Percentiles rank a stretch among this genome's conserved stretches.
These are phyloP conservation scores for Kuschelorhynchus macadamiae DNA, from an alignment of 2,888 invertebrate species.

Conservation along the genomic window DNA sequence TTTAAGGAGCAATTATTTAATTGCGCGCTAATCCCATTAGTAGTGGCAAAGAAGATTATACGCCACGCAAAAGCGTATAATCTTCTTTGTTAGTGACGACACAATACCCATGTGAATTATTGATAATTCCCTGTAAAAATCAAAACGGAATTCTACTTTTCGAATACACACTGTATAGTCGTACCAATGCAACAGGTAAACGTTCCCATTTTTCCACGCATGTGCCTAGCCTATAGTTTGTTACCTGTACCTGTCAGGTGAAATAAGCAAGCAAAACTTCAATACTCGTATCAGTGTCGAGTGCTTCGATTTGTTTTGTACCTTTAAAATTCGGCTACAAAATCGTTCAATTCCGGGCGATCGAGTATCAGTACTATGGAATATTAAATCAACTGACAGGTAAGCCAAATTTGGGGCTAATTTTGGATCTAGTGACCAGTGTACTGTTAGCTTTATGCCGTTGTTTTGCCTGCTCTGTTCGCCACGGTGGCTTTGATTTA, in stretches of 20 bases:
- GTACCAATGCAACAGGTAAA: slow-evolving; percentile 47
- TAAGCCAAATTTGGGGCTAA: slow-evolving; percentile 43
- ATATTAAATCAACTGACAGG: slow-evolving; percentile 45
- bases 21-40: no score
- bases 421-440: slow-evolving; percentile 35
- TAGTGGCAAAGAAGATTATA: no score
- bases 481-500: slow-evolving; percentile 64
- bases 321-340: slow-evolving; percentile 32
- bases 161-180: not conserved
- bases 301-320: slow-evolving; percentile 38
- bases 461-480: slow-evolving; percentile 55
- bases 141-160: not conserved
- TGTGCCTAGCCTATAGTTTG: slow-evolving; percentile 54
- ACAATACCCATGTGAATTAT: not conserved
- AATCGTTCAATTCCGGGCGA: slow-evolving; percentile 19
- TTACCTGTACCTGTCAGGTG: slow-evolving; percentile 58
- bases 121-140: not conserved
- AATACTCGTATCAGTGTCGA: slow-evolving; percentile 37
- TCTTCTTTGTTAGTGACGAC: no score
- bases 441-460: slow-evolving; percentile 60
- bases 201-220: slow-evolving; percentile 57
- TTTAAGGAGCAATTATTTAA: no score
- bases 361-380: slow-evolving; percentile 46
- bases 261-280: slow-evolving; percentile 51
- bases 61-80: no score